A percentile compares a stretch with the other conserved stretches of the same genome.
phyloP scores from a whole-genome alignment of 2,797 vertebrate species.

The Cyclopterus lumpus region DNA sequence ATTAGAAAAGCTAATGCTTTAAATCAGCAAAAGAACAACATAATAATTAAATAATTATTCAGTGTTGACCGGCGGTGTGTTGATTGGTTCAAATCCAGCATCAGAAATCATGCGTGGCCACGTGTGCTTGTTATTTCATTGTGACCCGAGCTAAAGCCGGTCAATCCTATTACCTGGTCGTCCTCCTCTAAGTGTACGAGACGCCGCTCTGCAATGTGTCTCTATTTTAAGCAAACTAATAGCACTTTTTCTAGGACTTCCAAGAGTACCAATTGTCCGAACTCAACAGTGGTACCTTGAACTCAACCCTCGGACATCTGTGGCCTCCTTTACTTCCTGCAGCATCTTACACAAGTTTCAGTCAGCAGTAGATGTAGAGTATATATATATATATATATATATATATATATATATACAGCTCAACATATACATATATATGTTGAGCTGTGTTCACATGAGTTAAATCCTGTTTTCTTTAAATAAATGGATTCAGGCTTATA shows the following conservation, averaged over 20 bases:
- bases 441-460: neutral
- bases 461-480: neutral
- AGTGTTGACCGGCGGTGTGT: neutral
- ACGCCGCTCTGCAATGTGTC: slow-evolving; percentile 55
- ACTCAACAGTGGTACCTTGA: slow-evolving; percentile 28
- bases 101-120: slow-evolving; percentile 53
- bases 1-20: neutral
- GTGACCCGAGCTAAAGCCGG: slow-evolving; percentile 67
- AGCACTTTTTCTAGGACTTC: slow-evolving; percentile 54
- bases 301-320: slow-evolving; percentile 25
- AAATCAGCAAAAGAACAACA: neutral
- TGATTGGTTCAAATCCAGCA: slow-evolving; percentile 29
- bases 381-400: neutral
- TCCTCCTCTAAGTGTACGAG: slow-evolving; percentile 37
- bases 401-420: neutral
- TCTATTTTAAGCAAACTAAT: slow-evolving; percentile 76
- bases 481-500: neutral
- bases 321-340: neutral
- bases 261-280: slow-evolving; percentile 11
- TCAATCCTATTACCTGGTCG: slow-evolving; percentile 78
- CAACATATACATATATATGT: neutral
- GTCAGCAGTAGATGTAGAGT: neutral
- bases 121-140: slow-evolving; percentile 63
- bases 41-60: neutral
- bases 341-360: neutral